Base-by-base conservation (phyloP, 2,888 invertebrate species). In the Spodoptera exigua region DNA sequence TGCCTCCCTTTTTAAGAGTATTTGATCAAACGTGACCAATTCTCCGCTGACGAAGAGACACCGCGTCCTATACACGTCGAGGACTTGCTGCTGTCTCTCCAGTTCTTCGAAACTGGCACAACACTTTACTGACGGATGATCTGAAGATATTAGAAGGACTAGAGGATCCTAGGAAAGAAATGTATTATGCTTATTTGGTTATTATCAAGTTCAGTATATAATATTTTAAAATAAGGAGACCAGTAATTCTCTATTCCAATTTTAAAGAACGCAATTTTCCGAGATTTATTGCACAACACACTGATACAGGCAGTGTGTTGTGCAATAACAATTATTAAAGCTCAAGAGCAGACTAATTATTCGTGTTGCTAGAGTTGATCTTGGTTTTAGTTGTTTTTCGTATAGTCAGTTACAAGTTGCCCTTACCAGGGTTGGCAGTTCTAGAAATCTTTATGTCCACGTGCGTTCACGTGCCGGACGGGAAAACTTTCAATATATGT, bases 41-140 rank as follows among this genome's bases (percentile, higher is more conserved):
- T 93, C 91, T 0, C 95, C 95, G 58, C 95, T 95, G 0, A 95
- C 92, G 74, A 94, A 90, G 53, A 94, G 78, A 46, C 95, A 95
- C 41, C 93, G 89, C 0, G 89, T 90, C n/a, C 94, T 81, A 70
- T 95, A 95, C 16, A 94, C 93, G 40, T 92, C 91, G 12, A 95
- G 84, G 5, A 93, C 82, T 58, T 87, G 88, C 55, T 94, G 92
- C 61, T 95, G 95, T 0, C 92, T 91, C 16, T 89, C 89, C 2
- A 95, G 74, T 74, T 94, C 91, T 3, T 88, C 87, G 61, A 95
- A 95, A 51, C 88, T 95, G 3, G 94, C 82, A 76, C 95, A 95
- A 70, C 95, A 95, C 52, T 89, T 90, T 2, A 95, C 89, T 1
- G 92, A 87, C 0, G 95, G 95, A 72, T 95, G 95, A 66, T 91